phyloP scores from a whole-genome alignment of 2,888 invertebrate species.

The Carcina quercana region DNA sequence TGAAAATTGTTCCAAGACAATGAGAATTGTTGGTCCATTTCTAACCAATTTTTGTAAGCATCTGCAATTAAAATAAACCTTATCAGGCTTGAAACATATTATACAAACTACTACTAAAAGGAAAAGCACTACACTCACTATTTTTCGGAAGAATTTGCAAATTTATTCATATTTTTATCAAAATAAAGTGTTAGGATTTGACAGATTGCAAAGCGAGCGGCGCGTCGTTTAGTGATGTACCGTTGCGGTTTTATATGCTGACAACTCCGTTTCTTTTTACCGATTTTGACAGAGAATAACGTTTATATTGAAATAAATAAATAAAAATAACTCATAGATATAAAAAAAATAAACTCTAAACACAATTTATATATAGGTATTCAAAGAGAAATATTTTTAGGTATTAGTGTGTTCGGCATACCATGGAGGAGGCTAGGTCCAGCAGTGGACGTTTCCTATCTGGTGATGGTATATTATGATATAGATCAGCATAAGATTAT shows the following conservation, averaged over 20 bases:
- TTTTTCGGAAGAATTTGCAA: slow-evolving; percentile 7
- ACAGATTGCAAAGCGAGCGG: slow-evolving; percentile 20
- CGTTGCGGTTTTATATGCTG: too few relatives aligned
- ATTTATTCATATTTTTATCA: slow-evolving; percentile 7
- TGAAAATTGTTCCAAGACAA: slow-evolving; percentile 84
- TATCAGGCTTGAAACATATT: slow-evolving; percentile 12
- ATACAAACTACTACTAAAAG: slow-evolving; percentile 9
- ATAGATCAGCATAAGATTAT: too few relatives aligned
- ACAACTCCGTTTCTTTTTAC: too few relatives aligned
- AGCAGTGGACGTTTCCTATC: too few relatives aligned
- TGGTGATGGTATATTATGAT: too few relatives aligned
- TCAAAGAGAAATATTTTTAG: too few relatives aligned
- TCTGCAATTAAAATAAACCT: slow-evolving; percentile 32
- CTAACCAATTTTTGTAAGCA: slow-evolving; percentile 47
- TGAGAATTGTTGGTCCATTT: slow-evolving; percentile 79
- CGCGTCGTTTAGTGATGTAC: slow-evolving; percentile 24
- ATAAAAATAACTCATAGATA: too few relatives aligned
- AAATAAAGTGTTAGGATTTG: slow-evolving; percentile 11
- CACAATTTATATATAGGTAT: too few relatives aligned
- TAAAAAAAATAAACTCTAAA: too few relatives aligned
- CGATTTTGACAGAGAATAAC: neutral
- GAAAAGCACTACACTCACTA: slow-evolving; percentile 4
- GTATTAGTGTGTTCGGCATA: too few relatives aligned
- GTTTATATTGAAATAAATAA: too few relatives aligned
- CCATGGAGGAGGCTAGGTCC: too few relatives aligned